phyloP scores from a whole-genome alignment of 1,140 invertebrate genomes.

The Megathymus violae region DNA sequence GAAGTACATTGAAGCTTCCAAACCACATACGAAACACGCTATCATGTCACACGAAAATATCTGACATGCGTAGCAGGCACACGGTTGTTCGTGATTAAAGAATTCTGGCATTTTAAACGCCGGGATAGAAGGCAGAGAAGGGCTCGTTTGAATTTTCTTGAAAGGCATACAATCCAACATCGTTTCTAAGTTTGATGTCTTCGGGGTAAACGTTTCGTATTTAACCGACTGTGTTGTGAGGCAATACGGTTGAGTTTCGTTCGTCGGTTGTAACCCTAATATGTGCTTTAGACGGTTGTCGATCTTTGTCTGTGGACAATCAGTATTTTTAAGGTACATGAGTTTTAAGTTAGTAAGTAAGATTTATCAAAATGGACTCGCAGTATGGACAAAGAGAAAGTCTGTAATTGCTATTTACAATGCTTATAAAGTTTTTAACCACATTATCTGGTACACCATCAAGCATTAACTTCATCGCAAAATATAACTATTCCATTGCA shows the following conservation, averaged over 20 bases:
- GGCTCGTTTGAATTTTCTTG: slow-evolving; percentile 44
- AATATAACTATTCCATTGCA: no score
- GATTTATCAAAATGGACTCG: no score
- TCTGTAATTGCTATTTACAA: no score
- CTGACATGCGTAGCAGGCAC: slow-evolving; percentile 55
- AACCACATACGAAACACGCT: slow-evolving; percentile 35
- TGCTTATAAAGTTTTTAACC: no score
- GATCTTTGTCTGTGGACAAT: slow-evolving; percentile 56
- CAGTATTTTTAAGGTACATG: no score
- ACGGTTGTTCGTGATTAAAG: slow-evolving; percentile 46
- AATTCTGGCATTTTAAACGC: slow-evolving; percentile 52
- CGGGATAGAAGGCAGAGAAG: slow-evolving; percentile 39
- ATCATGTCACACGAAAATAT: slow-evolving; percentile 43
- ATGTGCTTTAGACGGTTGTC: slow-evolving; percentile 64
- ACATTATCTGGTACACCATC: no score
- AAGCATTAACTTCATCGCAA: no score
- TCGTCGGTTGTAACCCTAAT: slow-evolving; percentile 50
- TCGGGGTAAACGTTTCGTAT: slow-evolving; percentile 43
- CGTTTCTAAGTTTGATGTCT: slow-evolving; percentile 46
- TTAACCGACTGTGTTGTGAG: slow-evolving; percentile 25
- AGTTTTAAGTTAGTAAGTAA: no score
- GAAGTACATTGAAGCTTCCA: slow-evolving; percentile 65
- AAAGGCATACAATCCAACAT: slow-evolving; percentile 54
- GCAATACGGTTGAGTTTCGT: slow-evolving; percentile 34
- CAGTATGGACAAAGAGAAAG: no score